Percentiles rank a stretch among this genome's conserved stretches.
These are phyloP conservation scores for Drosophila kurseongensis DNA, from an alignment of 1,140 invertebrate species.

Conservation along the genomic window DNA sequence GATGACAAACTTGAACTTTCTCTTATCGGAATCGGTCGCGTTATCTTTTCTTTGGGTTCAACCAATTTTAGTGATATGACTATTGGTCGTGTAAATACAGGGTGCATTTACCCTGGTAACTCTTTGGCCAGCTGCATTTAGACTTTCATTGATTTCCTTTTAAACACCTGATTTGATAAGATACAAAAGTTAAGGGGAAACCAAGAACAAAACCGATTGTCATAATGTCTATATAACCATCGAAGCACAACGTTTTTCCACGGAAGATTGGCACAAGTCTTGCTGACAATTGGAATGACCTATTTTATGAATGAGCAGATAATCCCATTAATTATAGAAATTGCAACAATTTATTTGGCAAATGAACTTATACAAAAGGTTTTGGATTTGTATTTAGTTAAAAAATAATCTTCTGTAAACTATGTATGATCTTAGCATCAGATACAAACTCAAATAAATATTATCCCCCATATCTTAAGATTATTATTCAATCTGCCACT, in stretches of 20 bases:
- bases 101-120: slow-evolving; percentile 11
- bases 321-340: background rate
- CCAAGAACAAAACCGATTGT: slow-evolving; percentile 15
- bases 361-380: no score
- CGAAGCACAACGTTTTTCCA: slow-evolving; percentile 30
- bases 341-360: no score
- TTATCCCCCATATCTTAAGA: no score
- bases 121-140: slow-evolving; percentile 22
- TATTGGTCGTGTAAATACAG: slow-evolving; percentile 34
- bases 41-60: slow-evolving; percentile 58
- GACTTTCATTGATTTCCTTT: slow-evolving; percentile 20
- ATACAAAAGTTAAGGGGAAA: slow-evolving; percentile 35
- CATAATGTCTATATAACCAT: slow-evolving; percentile 35
- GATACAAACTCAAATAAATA: no score
- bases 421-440: no score
- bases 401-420: no score
- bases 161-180: slow-evolving; percentile 29
- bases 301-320: slow-evolving; percentile 10
- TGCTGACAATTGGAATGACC: slow-evolving; percentile 42
- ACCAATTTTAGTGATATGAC: slow-evolving; percentile 51
- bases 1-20: slow-evolving; percentile 52
- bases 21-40: slow-evolving; percentile 39
- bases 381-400: no score
- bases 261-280: slow-evolving; percentile 32
- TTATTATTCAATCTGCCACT: no score